phyloP scores from a whole-genome alignment of 1,140 invertebrate species.

The Brachionus plicatilis region DNA sequence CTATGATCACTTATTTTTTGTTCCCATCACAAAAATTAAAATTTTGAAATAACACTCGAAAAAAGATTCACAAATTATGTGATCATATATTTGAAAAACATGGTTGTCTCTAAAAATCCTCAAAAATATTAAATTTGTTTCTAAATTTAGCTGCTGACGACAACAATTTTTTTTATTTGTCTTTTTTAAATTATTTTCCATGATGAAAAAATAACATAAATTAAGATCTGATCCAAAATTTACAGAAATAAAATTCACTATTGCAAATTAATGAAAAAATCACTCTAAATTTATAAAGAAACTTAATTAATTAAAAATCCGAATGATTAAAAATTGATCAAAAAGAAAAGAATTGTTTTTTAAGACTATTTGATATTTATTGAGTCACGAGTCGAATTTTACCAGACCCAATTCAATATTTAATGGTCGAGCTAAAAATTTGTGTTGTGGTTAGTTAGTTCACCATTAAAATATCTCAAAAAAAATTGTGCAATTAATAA shows the following conservation, averaged over 20 bases:
- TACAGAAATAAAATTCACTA: background rate
- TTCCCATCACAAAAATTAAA: no score
- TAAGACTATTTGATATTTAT: background rate
- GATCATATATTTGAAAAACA: no score
- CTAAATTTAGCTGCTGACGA: no score
- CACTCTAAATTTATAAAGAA: background rate
- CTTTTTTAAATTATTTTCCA: no score
- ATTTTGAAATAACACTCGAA: no score
- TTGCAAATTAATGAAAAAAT: background rate
- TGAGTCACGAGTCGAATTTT: background rate
- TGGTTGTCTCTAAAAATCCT: no score
- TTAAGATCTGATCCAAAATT: no score
- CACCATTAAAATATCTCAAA: background rate
- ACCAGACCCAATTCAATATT: background rate
- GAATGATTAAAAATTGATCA: background rate
- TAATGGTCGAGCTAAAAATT: background rate
- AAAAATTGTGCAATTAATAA: background rate
- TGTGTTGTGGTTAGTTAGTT: background rate
- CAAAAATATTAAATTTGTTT: no score
- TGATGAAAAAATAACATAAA: no score
- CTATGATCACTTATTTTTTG: no score
- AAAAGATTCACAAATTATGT: no score
- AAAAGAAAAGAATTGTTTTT: background rate
- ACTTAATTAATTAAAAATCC: background rate
- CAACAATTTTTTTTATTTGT: no score